Conservation (phyloP, 2,888 invertebrate genomes). For the Ectropis crepuscularia region DNA sequence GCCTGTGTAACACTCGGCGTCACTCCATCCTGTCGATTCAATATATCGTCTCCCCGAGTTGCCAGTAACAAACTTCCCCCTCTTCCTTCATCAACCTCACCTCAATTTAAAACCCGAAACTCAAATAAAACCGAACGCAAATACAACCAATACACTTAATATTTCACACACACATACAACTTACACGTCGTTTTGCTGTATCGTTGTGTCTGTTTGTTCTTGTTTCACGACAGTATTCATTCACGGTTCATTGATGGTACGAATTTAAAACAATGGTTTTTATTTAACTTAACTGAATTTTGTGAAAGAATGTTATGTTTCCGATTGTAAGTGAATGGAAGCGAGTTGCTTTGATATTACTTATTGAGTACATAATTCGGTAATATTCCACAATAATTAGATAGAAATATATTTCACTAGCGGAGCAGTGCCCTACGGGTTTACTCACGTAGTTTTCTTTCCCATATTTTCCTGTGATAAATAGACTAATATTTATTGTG, state of each 20-base stretch:
- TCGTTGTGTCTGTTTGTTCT: not conserved
- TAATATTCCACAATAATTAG: no score
- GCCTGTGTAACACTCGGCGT: not conserved
- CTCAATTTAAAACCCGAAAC: constrained; percentile 28
- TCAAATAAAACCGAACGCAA: constrained; percentile 25
- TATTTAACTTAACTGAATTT: no score
- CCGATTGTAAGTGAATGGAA: no score
- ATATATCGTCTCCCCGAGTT: not conserved
- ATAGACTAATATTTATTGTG: no score
- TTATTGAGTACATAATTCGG: no score
- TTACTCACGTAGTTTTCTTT: no score
- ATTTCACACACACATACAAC: constrained; percentile 14
- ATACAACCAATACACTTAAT: constrained; percentile 18
- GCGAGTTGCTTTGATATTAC: no score
- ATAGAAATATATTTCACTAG: no score
- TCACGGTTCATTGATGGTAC: not conserved
- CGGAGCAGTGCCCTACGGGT: no score
- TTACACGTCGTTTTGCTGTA: not conserved
- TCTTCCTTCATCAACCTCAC: constrained; percentile 17
- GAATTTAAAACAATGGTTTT: not conserved
- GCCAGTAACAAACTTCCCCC: constrained; percentile 21
- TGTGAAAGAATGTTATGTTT: no score
- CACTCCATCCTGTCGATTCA: not conserved
- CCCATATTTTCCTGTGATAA: no score
- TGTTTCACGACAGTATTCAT: no score